Evolutionary conservation across 1,140 invertebrate genomes (phyloP).

Genomic region (Theocolax elegans): DNA sequence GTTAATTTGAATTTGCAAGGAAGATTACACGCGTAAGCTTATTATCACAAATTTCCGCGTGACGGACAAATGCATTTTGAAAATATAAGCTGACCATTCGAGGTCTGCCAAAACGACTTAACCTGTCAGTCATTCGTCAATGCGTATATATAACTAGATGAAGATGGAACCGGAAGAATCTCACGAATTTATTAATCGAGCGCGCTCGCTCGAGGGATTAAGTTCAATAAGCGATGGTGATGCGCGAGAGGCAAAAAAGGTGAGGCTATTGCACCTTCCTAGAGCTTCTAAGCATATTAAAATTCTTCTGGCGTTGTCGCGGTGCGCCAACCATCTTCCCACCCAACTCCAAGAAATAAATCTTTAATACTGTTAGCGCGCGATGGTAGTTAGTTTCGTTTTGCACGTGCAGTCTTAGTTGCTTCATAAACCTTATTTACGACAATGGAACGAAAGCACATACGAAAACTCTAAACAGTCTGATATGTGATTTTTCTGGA

Average conservation of each 20-base stretch:
- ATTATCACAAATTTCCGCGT: background rate
- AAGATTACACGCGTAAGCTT: no score
- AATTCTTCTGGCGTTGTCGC: conserved; percentile 47
- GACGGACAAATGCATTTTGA: background rate
- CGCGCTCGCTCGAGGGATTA: background rate
- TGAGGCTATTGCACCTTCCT: conserved; percentile 47
- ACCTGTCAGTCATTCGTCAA: no score
- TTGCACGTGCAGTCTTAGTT: conserved; percentile 4
- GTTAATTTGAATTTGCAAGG: no score
- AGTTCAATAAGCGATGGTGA: conserved; percentile 11
- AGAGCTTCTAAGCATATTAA: conserved; percentile 59
- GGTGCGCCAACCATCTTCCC: background rate
- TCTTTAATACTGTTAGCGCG: conserved; percentile 58
- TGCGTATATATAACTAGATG: no score
- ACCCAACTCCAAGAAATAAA: conserved; percentile 47
- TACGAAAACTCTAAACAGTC: background rate
- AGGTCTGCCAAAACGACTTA: no score
- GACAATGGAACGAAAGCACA: background rate
- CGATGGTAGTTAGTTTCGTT: conserved; percentile 46
- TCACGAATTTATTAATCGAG: conserved; percentile 1
- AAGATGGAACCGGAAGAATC: no score
- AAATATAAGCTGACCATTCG: no score
- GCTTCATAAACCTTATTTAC: conserved; percentile 11
- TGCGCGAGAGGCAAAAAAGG: background rate
- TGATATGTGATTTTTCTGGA: no score